phyloP scores from a whole-genome alignment of 2,888 invertebrate species.

The Aromia moschata region DNA sequence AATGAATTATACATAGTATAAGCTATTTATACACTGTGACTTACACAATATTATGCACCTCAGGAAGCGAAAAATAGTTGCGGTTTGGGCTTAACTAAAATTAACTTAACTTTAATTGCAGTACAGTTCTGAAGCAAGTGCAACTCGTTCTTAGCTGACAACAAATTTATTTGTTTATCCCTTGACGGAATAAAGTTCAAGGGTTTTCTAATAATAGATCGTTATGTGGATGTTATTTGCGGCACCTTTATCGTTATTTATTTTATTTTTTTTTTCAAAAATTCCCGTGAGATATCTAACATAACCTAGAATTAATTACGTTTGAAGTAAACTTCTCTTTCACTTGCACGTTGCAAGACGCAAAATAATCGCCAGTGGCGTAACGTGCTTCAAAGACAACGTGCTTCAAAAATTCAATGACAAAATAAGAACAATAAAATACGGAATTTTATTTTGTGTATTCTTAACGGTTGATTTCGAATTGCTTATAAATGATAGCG shows the following conservation, averaged over 20 bases:
- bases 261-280: not conserved
- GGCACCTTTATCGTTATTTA: not conserved
- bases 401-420: too few relatives aligned
- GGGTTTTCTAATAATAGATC: slow-evolving; percentile 16
- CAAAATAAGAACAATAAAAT: too few relatives aligned
- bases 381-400: slow-evolving; percentile 7
- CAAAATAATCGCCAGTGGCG: slow-evolving; percentile 28
- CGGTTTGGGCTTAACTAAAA: slow-evolving; percentile 5
- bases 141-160: slow-evolving; percentile 4
- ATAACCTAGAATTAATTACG: slow-evolving; percentile 22
- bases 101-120: slow-evolving; percentile 4
- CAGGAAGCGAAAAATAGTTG: slow-evolving; percentile 10
- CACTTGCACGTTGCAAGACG: slow-evolving; percentile 24
- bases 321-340: slow-evolving; percentile 15
- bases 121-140: not conserved
- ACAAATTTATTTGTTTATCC: slow-evolving; percentile 9
- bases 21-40: slow-evolving; percentile 15
- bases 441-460: too few relatives aligned
- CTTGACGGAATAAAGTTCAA: slow-evolving; percentile 16
- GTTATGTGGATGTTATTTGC: slow-evolving; percentile 1
- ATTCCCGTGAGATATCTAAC: not conserved
- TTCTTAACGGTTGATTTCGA: too few relatives aligned
- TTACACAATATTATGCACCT: slow-evolving; percentile 20
- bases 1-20: slow-evolving; percentile 10
- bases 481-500: too few relatives aligned